A percentile compares a stretch with the other conserved stretches of the same genome.
Evolutionary conservation across 2,888 invertebrate species (phyloP).

Genomic region (Lepidochrysops patricia): DNA sequence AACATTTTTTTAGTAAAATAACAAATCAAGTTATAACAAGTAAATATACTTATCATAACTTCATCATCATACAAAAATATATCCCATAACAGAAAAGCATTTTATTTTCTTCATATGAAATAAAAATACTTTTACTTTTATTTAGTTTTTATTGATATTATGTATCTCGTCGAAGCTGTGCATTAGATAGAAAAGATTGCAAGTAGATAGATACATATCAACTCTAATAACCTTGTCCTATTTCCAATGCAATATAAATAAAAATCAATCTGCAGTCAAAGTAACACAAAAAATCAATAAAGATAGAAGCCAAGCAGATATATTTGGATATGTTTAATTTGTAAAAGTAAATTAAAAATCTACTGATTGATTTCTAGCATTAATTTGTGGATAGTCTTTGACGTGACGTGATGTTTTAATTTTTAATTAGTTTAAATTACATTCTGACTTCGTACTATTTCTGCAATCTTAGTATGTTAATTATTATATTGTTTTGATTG

Average conservation of each 20-base stretch:
- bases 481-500: not conserved
- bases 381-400: not conserved
- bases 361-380: not conserved
- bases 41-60: no score
- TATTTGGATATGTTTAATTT: not conserved
- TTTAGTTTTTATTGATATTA: no score
- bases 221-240: slow-evolving; percentile 53
- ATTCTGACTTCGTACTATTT: not conserved
- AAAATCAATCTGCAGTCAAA: slow-evolving; percentile 61
- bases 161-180: no score
- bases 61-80: no score
- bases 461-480: not conserved
- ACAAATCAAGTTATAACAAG: no score
- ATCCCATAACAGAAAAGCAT: no score
- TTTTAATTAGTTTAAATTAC: not conserved
- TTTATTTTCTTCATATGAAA: no score
- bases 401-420: not conserved
- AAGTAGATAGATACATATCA: slow-evolving; percentile 36
- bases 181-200: not conserved
- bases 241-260: slow-evolving; percentile 50
- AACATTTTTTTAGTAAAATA: no score
- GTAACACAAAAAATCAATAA: slow-evolving; percentile 48
- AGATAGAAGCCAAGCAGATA: slow-evolving; percentile 28
- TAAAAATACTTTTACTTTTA: no score
- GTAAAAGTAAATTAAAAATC: not conserved